Base-by-base conservation (phyloP, 2,888 invertebrate species). In the Acrobasis consociella region DNA sequence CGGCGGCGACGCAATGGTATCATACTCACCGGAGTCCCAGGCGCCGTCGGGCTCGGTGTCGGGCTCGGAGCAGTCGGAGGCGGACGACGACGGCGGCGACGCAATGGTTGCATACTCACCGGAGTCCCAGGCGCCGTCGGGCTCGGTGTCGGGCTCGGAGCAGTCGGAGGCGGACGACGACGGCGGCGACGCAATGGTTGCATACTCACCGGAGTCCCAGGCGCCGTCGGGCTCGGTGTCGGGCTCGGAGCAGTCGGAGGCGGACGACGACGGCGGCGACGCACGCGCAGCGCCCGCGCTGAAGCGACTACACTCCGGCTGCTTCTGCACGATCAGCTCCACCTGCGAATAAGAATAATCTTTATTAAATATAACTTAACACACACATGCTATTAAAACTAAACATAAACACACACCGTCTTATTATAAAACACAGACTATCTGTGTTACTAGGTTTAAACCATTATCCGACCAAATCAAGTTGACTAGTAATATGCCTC, bases 11-110 rank as follows among this genome's bases (percentile, higher is more conserved):
- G 51, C 69, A 67, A n/a, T n/a, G n/a, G n/a, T n/a, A n/a, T n/a
- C n/a, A n/a, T n/a, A n/a, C 95, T 95, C 94, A 96, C 96, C 96
- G 81, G 96, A 96, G 92, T 96, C 96, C 96, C 96, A 96, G 84
- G 60, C 62, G 64, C 60, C 42, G 85, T 89, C 87, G 69, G 82
- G n/a, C 50, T 16, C 13, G 9, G 9, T 16, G 50, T 50, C n/a
- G n/a, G n/a, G 80, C 80, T 83, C 86, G 79, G 85, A 81, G 81
- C 81, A 78, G 63, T 17, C 17, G 64, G 86, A 85, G 61, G 83
- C 75, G 60, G 83, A 74, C 38, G 83, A 82, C 64, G 83, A 80
- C 67, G 79, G 76, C 60, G 77, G 76, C 53, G 78, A 69, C 2
- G 51, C 69, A 67, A n/a, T n/a, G n/a, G n/a, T n/a, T n/a, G n/a